Evolutionary conservation across 2,888 invertebrate genomes (phyloP), one percentile per base, ranked within the genome.

Genomic region (Polydesmus complanatus): DNA sequence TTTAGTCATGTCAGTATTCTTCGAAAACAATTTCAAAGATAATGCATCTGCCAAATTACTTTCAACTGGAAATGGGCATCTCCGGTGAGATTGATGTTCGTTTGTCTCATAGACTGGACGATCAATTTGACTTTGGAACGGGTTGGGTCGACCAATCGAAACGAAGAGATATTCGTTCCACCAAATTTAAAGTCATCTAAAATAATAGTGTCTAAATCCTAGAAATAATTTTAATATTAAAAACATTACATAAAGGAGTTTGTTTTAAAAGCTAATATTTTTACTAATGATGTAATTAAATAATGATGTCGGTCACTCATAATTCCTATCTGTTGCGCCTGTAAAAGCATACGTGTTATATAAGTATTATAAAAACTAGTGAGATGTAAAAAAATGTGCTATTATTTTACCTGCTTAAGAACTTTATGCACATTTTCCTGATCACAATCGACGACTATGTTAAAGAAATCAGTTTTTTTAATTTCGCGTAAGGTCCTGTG

Each of bases 241-340:
- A n/a, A n/a, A n/a, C n/a, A n/a, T n/a, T n/a, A n/a, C n/a, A n/a
- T 37, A n/a, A n/a, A n/a, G n/a, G n/a, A n/a, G n/a, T n/a, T n/a
- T n/a, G n/a, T n/a, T n/a, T n/a, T n/a, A n/a, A n/a, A n/a, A n/a
- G n/a, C n/a, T n/a, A n/a, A n/a, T n/a, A n/a, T 37, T 37, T 14
- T 81, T 78, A 89, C 90, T 78, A 95, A 75, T 2, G 91, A 90
- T 1, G 93, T 93, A 67, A 94, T 86, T 68, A 95, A 81, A 73
- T 92, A 95, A 75, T 91, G 91, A 75, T 93, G 92, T 72, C 91
- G 88, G 72, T 91, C 90, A 65, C 91, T 92, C 88, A 95, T 92
- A 89, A 95, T 90, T 65, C 94, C 94, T 67, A 95, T 88, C 78
- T 93, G 93, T 75, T 93, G 90, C 8, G 93, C 93, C 75, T 94